Percentiles rank a stretch among this genome's conserved stretches.
Evolutionary conservation across 2,113 vertebrate species (phyloP).

Genomic region (Lycaon pictus): DNA sequence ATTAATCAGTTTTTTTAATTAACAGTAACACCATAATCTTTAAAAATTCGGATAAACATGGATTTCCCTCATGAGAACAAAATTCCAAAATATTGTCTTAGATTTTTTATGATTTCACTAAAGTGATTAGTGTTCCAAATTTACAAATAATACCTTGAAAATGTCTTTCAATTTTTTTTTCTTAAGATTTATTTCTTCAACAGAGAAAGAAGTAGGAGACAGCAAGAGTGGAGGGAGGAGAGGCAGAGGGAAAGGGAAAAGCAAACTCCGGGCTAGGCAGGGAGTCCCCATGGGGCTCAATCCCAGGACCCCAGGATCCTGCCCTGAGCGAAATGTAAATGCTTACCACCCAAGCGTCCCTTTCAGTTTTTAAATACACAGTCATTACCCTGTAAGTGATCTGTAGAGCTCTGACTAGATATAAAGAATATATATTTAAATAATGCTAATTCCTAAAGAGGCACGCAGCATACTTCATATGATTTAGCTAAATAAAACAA

Average conservation of each 20-base stretch:
- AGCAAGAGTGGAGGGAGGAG: background rate
- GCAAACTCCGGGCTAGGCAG: background rate
- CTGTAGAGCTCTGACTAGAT: background rate
- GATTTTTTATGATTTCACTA: background rate
- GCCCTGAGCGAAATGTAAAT: background rate
- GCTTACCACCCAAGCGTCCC: background rate
- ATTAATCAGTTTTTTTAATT: background rate
- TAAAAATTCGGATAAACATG: background rate
- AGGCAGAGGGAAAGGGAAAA: background rate
- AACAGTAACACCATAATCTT: background rate
- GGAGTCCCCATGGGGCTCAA: background rate
- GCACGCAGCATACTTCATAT: background rate
- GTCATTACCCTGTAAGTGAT: background rate
- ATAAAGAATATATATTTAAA: slow-evolving; percentile 20
- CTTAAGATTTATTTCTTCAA: background rate
- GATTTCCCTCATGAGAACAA: background rate
- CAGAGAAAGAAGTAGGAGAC: background rate
- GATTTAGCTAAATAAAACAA: slow-evolving; percentile 30
- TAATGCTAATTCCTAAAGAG: slow-evolving; percentile 31
- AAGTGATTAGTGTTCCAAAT: background rate
- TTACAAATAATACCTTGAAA: background rate
- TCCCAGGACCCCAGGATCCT: background rate
- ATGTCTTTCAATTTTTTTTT: background rate
- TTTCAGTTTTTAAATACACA: background rate
- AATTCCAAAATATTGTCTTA: background rate